phyloP scores from a whole-genome alignment of 2,888 invertebrate genomes.

The Tiliacea citrago region DNA sequence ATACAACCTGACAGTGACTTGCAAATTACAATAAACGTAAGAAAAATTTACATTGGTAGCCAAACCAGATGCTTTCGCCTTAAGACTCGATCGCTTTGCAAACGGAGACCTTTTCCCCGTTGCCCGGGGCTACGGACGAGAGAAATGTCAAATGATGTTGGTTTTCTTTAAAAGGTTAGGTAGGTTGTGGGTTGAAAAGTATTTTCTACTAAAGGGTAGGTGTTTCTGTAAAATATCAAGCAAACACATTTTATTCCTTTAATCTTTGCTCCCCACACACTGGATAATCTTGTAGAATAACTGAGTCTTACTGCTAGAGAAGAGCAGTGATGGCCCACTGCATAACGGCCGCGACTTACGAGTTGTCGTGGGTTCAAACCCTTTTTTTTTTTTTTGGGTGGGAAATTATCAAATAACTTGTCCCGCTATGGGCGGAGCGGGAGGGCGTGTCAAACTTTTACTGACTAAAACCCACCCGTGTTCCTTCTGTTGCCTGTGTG shows the following conservation, averaged over 20 bases:
- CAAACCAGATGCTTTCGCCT: neutral
- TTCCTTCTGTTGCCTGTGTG: too few species aligned
- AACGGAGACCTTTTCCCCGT: neutral
- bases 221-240: conserved; percentile 9
- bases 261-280: too few species aligned
- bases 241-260: conserved; percentile 1
- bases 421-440: too few species aligned
- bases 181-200: neutral
- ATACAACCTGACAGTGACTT: neutral
- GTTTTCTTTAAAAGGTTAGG: conserved; percentile 14
- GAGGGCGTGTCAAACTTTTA: too few species aligned
- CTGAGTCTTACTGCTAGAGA: neutral
- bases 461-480: too few species aligned
- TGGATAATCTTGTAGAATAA: neutral
- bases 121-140: neutral
- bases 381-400: too few species aligned
- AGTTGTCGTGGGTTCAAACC: too few species aligned
- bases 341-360: too few species aligned
- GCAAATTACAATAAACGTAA: neutral
- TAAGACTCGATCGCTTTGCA: conserved; percentile 11
- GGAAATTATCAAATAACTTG: too few species aligned
- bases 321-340: too few species aligned
- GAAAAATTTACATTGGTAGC: neutral
- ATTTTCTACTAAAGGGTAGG: neutral
- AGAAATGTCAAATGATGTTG: conserved; percentile 34